Conservation (phyloP, 2,888 invertebrate species). For the Melieria crassipennis region DNA sequence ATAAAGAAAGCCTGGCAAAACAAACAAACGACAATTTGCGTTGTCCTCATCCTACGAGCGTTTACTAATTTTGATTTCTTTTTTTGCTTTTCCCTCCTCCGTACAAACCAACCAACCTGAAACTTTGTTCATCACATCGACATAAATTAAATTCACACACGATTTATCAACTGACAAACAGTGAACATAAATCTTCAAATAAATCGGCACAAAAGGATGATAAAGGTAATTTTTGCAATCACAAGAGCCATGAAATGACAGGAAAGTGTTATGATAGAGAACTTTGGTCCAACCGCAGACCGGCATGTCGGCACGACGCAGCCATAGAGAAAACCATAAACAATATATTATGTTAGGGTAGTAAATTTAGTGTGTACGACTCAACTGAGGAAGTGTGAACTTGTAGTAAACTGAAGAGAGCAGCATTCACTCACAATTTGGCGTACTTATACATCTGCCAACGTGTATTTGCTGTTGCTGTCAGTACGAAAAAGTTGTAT, state of each 20-base stretch:
- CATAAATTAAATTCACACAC: conserved; percentile 8
- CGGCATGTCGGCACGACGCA: conserved; percentile 6
- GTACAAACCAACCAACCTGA: conserved; percentile 12
- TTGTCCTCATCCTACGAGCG: conserved; percentile 2
- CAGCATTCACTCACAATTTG: not conserved
- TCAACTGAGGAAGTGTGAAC: conserved; percentile 56
- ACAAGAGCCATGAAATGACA: conserved; percentile 5
- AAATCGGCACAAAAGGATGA: conserved; percentile 64
- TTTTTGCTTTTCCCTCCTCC: conserved; percentile 16
- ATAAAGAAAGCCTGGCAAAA: not conserved
- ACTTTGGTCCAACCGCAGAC: too few species aligned
- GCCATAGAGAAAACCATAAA: conserved; percentile 23
- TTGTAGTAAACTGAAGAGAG: conserved; percentile 45
- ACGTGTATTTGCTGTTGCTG: too few species aligned
- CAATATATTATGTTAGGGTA: conserved; percentile 22
- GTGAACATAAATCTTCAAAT: conserved; percentile 55
- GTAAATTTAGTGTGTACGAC: conserved; percentile 19
- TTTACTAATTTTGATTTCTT: conserved; percentile 14
- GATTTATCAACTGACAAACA: conserved; percentile 35
- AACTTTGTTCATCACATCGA: not conserved
- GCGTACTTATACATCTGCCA: too few species aligned
- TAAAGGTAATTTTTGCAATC: conserved; percentile 61
- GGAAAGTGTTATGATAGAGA: conserved; percentile 16
- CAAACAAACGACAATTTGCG: not conserved
- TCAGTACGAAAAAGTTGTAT: too few species aligned